Evolutionary conservation across 2,797 vertebrate genomes (phyloP), one percentile per base, ranked within the genome.

Genomic region (Eulemur mongoz): DNA sequence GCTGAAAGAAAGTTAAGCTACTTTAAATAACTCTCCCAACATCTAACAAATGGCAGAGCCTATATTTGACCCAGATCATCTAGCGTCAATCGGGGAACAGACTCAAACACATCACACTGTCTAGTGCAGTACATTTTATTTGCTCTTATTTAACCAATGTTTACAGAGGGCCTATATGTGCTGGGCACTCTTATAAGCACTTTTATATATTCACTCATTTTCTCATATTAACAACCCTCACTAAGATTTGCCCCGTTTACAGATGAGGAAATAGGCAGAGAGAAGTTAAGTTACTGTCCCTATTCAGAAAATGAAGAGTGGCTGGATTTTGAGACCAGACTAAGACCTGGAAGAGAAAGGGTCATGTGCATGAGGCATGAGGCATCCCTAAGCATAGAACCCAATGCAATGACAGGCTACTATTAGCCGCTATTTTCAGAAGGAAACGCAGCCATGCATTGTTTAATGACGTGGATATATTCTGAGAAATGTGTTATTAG

Each of bases 261-360:
- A 91, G 63, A 81, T 61, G 45, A 85, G 17, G 50, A 89, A 92
- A 95, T 2, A 95, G 81, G 20, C 45, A 81, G 18, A 84, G 59
- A 92, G 61, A 95, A 35, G 35, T 90, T 81, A 90, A 91, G 9
- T 59, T 25, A 84, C 50, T 95, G 94, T 93, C 11, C 38, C 35
- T 40, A 14, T 15, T 0, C 15, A 72, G 35, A 2, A 96, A 70
- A 7, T 81, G 25, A 75, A 76, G 10, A 67, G 13, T 52, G 73
- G 4, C 20, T 57, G 35, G 7, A n/a, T 91, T 79, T 45, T 81
- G 82, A 73, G 17, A 14, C 57, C 45, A 45, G 30, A 12, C 30
- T 61, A 82, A 94, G 38, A 78, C 25, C 17, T 10, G 54, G 43
- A 82, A 76, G 84, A 80, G 25, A 48, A 57, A 78, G 23, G 54